Conservation (phyloP, 1,140 invertebrate genomes). For the Pseudomyrmex cubaensis region DNA sequence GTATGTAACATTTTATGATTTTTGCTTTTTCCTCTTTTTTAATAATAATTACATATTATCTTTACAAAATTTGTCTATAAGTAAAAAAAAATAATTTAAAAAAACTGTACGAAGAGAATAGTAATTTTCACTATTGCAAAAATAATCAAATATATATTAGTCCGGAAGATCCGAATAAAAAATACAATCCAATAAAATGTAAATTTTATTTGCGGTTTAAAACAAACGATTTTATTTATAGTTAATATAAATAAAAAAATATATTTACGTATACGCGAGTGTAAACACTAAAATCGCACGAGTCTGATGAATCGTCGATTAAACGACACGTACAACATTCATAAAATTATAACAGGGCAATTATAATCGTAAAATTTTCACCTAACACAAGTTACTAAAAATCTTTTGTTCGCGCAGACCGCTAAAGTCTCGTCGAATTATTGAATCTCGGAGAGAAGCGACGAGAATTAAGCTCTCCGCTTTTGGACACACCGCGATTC, state of each 20-base stretch:
- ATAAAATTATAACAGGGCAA: conserved; percentile 38
- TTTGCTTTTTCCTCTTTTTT: not conserved
- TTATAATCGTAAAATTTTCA: conserved; percentile 51
- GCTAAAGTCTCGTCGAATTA: conserved; percentile 58
- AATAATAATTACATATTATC: not conserved
- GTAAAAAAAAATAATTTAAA: not conserved
- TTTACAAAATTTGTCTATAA: not conserved
- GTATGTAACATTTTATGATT: not conserved
- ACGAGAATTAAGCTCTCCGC: conserved; percentile 24
- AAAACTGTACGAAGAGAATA: too few species aligned
- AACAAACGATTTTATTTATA: not conserved
- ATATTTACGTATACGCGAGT: not conserved
- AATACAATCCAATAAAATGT: not conserved
- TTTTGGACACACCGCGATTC: conserved; percentile 18
- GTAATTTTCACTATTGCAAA: not conserved
- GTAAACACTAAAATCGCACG: not conserved
- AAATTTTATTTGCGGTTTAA: conserved; percentile 16
- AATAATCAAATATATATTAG: not conserved
- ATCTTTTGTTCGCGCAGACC: conserved; percentile 22
- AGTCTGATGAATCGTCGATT: conserved; percentile 2
- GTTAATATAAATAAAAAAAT: not conserved
- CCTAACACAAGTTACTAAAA: conserved; percentile 19
- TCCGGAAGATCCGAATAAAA: not conserved
- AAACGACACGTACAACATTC: not conserved
- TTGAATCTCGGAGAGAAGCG: conserved; percentile 41